These are phyloP conservation scores for Pimephales promelas DNA, from an alignment of 2,113 vertebrate species.

Conservation along the genomic window DNA sequence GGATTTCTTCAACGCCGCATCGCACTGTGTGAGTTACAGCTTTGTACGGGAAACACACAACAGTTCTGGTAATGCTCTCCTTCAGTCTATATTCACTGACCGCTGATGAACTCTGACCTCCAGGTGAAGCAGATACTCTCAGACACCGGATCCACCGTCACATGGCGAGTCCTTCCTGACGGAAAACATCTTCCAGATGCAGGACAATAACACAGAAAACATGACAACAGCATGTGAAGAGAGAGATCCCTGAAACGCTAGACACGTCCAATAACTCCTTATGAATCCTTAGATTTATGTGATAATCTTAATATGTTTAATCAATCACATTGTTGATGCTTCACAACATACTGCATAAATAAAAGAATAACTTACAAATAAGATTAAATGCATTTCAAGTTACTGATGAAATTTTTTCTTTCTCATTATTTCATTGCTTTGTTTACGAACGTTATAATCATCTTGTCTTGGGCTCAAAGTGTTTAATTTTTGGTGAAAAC, in stretches of 20 bases:
- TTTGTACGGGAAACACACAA: too few relatives aligned
- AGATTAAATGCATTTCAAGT: not conserved
- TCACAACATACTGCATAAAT: not conserved
- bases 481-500: not conserved
- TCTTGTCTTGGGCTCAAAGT: not conserved
- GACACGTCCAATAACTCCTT: not conserved
- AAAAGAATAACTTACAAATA: not conserved
- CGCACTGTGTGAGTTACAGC: too few relatives aligned
- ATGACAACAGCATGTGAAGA: not conserved
- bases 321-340: not conserved
- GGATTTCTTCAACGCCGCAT: too few relatives aligned
- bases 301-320: not conserved
- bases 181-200: not conserved
- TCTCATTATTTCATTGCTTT: not conserved
- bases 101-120: not conserved
- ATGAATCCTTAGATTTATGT: not conserved
- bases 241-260: not conserved
- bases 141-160: not conserved
- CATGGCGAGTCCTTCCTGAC: not conserved
- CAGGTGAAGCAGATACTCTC: constrained; percentile 5
- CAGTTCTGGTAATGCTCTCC: too few relatives aligned
- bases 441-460: not conserved
- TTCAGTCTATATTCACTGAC: too few relatives aligned
- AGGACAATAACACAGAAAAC: not conserved
- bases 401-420: too few relatives aligned